phyloP scores from a whole-genome alignment of 2,113 vertebrate species.

The Athene cunicularia region DNA sequence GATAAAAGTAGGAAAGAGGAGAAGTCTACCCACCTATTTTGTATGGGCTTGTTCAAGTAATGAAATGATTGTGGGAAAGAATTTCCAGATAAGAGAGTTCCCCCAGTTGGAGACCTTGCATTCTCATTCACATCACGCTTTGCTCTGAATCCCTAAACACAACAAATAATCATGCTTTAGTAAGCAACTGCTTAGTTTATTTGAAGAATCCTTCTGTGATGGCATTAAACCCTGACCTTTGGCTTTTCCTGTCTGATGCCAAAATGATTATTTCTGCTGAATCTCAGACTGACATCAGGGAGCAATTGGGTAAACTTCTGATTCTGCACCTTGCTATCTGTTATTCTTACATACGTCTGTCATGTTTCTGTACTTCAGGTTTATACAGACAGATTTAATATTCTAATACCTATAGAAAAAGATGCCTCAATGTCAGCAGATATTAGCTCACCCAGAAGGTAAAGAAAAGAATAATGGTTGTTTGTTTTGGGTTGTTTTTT shows the following conservation, averaged over 20 bases:
- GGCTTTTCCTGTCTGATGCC: slow-evolving; percentile 67
- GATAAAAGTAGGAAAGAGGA: not conserved
- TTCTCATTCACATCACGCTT: slow-evolving; percentile 18
- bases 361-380: slow-evolving; percentile 33
- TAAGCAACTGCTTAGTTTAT: slow-evolving; percentile 72
- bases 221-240: slow-evolving; percentile 63
- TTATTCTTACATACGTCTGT: not conserved
- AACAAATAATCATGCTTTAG: slow-evolving; percentile 68
- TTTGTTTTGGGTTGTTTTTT: too few relatives aligned
- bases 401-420: not conserved
- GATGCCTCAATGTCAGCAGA: not conserved
- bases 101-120: not conserved
- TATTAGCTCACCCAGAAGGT: not conserved
- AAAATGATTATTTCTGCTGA: slow-evolving; percentile 73
- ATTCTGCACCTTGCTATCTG: slow-evolving; percentile 52
- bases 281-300: slow-evolving; percentile 69
- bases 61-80: not conserved
- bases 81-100: not conserved
- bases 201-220: slow-evolving; percentile 51
- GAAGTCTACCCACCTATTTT: not conserved
- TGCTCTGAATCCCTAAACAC: slow-evolving; percentile 47
- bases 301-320: slow-evolving; percentile 69
- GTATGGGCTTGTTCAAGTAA: not conserved
- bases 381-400: slow-evolving; percentile 56
- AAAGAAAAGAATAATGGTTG: not conserved